Evolutionary conservation across 92 coral and sea anemone species (phyloP).

Genomic region (Palythoa grandiflora): DNA sequence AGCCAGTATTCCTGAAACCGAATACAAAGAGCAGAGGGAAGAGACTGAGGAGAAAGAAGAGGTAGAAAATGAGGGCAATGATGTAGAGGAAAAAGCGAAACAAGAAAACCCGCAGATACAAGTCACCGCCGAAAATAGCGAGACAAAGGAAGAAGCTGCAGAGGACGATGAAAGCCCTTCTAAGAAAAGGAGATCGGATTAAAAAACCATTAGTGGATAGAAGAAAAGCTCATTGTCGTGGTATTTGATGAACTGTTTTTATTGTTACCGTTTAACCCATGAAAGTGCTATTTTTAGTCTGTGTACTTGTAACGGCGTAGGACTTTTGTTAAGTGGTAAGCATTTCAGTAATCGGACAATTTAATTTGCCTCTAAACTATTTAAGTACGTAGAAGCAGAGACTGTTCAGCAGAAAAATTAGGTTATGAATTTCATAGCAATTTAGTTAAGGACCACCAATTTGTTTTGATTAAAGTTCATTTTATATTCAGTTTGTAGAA

Average conservation of each 20-base stretch:
- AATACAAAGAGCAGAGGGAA: conserved; percentile 46
- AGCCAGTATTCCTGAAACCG: conserved; percentile 54
- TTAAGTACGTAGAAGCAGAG: neutral
- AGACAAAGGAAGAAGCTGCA: conserved; percentile 47
- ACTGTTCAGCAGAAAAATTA: conserved; percentile 12
- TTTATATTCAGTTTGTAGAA: neutral
- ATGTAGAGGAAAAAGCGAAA: conserved; percentile 30
- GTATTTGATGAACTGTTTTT: conserved; percentile 4
- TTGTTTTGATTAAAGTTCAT: neutral
- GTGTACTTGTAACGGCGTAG: neutral
- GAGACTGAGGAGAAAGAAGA: conserved; percentile 25
- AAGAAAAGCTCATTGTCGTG: neutral
- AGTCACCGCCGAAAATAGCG: conserved; percentile 9
- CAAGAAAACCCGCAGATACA: conserved; percentile 2
- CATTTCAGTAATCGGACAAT: neutral
- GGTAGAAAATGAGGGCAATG: conserved; percentile 25
- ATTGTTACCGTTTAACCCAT: neutral
- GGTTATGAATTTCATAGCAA: neutral
- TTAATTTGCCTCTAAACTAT: neutral
- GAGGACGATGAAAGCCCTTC: conserved; percentile 76
- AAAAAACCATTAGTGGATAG: conserved; percentile 6
- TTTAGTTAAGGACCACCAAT: neutral
- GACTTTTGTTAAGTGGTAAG: neutral
- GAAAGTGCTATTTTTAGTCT: conserved; percentile 25
- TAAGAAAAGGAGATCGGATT: conserved; percentile 71